A percentile compares a stretch with the other conserved stretches of the same genome.
phyloP scores from a whole-genome alignment of 2,113 vertebrate genomes.

The Oxyruncus cristatus region DNA sequence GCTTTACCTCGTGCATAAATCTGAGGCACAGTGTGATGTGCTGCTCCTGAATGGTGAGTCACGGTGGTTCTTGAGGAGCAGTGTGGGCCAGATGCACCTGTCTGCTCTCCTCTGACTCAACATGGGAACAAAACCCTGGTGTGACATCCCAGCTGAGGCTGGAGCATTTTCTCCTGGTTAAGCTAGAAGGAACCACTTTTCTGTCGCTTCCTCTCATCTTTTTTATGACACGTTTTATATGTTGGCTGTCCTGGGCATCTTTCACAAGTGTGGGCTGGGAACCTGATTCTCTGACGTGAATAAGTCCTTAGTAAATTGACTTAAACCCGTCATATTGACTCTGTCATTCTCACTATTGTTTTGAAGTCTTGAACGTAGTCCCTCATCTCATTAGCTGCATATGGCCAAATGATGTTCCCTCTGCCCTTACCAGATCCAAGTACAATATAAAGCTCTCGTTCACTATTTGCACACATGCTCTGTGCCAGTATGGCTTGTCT shows the following conservation, averaged over 20 bases:
- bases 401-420: neutral
- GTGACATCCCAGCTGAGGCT: neutral
- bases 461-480: neutral
- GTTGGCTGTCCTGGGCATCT: neutral
- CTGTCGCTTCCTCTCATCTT: neutral
- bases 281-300: neutral
- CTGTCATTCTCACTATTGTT: neutral
- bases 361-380: neutral
- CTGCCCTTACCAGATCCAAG: neutral
- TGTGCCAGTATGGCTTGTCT: neutral
- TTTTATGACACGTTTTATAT: neutral
- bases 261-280: neutral
- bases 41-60: neutral
- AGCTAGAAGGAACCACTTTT: neutral
- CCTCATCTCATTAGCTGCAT: neutral
- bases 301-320: neutral
- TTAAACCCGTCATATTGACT: neutral
- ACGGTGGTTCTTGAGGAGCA: neutral
- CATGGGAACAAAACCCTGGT: neutral
- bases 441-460: neutral
- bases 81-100: neutral
- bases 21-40: neutral
- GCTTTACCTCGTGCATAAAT: neutral
- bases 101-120: neutral
- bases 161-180: neutral